Conservation (phyloP, 2,113 vertebrate species). For the Microcebus ravelobensis region DNA sequence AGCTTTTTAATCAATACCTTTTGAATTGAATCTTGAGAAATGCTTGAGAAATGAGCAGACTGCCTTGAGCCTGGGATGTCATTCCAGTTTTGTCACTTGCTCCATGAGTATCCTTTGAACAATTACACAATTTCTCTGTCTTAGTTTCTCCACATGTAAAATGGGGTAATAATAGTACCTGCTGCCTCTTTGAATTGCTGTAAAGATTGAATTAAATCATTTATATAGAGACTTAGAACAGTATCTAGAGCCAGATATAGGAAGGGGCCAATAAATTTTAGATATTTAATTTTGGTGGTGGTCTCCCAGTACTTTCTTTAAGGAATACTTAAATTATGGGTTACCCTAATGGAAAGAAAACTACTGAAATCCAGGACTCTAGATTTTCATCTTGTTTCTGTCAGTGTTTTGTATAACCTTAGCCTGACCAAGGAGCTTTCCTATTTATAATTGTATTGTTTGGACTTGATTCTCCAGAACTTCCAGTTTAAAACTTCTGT, state of each 20-base stretch:
- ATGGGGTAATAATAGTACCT: neutral
- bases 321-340: neutral
- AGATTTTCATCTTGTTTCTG: neutral
- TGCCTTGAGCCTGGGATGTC: neutral
- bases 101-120: neutral
- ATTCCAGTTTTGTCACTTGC: neutral
- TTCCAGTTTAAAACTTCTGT: neutral
- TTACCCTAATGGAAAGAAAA: neutral
- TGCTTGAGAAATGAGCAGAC: neutral
- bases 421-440: neutral
- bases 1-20: slow-evolving; percentile 19
- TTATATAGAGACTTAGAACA: neutral
- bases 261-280: neutral
- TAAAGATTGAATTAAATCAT: slow-evolving; percentile 3
- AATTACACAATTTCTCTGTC: neutral
- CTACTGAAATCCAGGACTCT: neutral
- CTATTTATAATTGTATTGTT: slow-evolving; percentile 35
- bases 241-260: neutral
- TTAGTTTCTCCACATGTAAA: neutral
- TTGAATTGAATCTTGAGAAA: neutral
- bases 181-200: neutral
- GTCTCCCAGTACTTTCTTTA: neutral
- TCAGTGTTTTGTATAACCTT: neutral
- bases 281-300: slow-evolving; percentile 29
- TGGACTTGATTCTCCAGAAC: neutral